Base-by-base conservation (phyloP, 1,140 invertebrate genomes). In the Brachionus manjavacas region DNA sequence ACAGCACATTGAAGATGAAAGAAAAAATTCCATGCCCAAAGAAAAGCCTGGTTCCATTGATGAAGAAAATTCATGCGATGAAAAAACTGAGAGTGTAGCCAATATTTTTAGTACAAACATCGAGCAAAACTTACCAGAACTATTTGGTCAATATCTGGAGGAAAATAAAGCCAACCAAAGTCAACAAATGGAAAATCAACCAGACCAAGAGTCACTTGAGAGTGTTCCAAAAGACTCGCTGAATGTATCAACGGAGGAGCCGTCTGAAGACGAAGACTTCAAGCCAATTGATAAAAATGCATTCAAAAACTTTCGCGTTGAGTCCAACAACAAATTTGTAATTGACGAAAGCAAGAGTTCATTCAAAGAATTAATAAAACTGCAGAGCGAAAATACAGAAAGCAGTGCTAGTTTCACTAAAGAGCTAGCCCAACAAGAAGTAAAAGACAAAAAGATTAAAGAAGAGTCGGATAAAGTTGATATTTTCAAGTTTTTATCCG, bases 91-190 rank as follows among this genome's bases (percentile, higher is more conserved):
- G 28, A 43, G 49, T 20, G 23, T 76, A 23, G 43, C n/a, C 8
- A 46, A 76, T 76, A 76, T 76, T 28, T 76, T 76, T 76, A 76
- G 72, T 52, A 76, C 46, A 76, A 20, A 76, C 23, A 76, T 76
- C 12, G 72, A 76, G 46, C 7, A 49, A 49, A 76, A 76, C 43
- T 14, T 76, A 7, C 72, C 72, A 35, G 72, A 76, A 49, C 25
- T 76, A 6, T 76, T 76, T 49, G 72, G 72, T 3, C 35, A 76
- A 49, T 76, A 76, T 76, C 12, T 49, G 25, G n/a, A 76, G n/a
- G 43, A 76, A 49, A 28, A 28, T 7, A 23, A 3, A 12, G 72
- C 20, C 4, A 23, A 25, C n/a, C 31, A 35, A 35, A 76, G 25
- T 11, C 14, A 46, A 6, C 8, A 49, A 25, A 25, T 9, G 12